These are phyloP conservation scores for Muntiacus reevesi DNA, from an alignment of 2,113 vertebrate species.

Conservation along the genomic window DNA sequence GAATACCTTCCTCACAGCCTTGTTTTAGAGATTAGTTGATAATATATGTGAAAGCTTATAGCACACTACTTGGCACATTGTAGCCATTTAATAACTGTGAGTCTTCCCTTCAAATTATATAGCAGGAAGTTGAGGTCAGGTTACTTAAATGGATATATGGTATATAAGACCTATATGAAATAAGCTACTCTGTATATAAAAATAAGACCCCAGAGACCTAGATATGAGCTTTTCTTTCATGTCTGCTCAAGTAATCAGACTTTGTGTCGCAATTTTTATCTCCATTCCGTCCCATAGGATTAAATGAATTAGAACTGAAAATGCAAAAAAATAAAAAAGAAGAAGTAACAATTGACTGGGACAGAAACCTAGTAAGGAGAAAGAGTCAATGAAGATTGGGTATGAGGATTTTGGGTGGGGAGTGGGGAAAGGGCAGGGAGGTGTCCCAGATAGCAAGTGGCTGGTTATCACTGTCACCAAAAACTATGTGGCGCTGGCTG, in stretches of 20 bases:
- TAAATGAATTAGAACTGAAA: constrained; percentile 20
- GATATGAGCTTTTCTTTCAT: neutral
- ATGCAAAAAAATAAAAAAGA: neutral
- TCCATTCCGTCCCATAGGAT: neutral
- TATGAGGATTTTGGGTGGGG: neutral
- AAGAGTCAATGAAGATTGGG: neutral
- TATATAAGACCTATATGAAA: neutral
- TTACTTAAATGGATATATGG: neutral
- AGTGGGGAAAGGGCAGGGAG: neutral
- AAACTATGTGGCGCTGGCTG: neutral
- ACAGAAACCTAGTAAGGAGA: neutral
- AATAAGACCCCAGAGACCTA: neutral
- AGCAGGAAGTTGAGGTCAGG: neutral
- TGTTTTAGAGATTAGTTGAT: neutral
- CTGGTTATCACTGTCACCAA: neutral
- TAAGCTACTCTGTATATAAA: neutral
- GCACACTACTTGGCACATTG: neutral
- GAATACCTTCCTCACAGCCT: neutral
- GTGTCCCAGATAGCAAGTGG: neutral
- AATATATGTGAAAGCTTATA: neutral
- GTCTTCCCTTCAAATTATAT: neutral
- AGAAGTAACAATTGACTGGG: neutral
- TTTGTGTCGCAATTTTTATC: neutral
- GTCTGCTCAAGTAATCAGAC: neutral
- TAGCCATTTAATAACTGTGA: neutral